Base-by-base conservation (phyloP, 2,113 vertebrate genomes). In the Nycticebus coucang region DNA sequence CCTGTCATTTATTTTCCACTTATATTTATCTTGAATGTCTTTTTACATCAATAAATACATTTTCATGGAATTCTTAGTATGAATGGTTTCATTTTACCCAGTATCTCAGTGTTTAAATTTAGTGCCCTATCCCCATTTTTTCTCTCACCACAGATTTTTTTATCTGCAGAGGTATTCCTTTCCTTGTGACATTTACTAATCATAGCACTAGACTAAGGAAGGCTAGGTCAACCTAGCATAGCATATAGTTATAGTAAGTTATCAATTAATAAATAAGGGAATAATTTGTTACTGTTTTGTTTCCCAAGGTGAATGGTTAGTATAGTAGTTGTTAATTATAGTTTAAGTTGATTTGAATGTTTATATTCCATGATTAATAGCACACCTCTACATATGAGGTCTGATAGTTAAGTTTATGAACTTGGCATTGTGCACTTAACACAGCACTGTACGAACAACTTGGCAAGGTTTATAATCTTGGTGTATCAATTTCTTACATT, bases 161-260 rank as follows among this genome's bases (percentile, higher is more conserved):
- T 22, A 72, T 92, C 72, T 95, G 18, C 57, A 82, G 55, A 4
- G 41, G 21, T 86, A 72, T 33, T 59, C 35, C 35, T 90, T 57
- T 96, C 55, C 64, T 91, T 81, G 13, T 77, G 66, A 24, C 93
- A 55, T 2, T 89, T 92, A 87, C 86, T 91, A n/a, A 69, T 26
- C 19, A 71, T 14, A 90, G 10, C 53, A 89, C 75, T 82, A 35
- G 17, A 95, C 60, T 96, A 91, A 95, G 90, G 62, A 30, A 93
- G 41, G 55, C 33, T 93, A 80, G 69, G 28, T 93, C 60, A 89
- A 22, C 83, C 72, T 92, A 45, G 55, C 77, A 77, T 60, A 89
- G 3, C 10, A 69, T 69, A 26, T 64, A 6, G 80, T 89, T 84
- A 26, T 28, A 89, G 3, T 87, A 66, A 77, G 24, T 89, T 95